Conservation (phyloP, 1,140 invertebrate species). For the Euwallacea fornicatus region DNA sequence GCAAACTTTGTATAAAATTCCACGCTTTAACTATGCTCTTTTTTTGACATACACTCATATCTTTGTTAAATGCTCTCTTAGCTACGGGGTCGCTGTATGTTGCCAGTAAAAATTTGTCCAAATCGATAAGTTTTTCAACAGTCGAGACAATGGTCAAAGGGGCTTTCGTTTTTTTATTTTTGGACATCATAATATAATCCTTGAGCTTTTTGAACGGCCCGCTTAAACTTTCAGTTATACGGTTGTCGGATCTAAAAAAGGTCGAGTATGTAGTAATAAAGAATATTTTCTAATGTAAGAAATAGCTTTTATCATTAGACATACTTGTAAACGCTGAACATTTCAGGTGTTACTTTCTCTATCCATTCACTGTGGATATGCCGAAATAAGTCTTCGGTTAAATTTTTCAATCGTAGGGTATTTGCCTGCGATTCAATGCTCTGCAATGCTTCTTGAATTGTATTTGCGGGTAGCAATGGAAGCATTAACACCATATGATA, state of each 20-base stretch:
- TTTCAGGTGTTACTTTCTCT: conserved; percentile 45
- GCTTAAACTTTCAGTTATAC: conserved; percentile 50
- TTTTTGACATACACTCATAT: conserved; percentile 47
- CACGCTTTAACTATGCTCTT: conserved; percentile 49
- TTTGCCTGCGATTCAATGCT: conserved; percentile 46
- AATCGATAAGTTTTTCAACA: conserved; percentile 48
- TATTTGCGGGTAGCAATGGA: conserved; percentile 48
- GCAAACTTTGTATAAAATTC: conserved; percentile 48
- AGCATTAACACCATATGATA: conserved; percentile 50
- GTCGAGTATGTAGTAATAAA: neutral
- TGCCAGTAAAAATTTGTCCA: conserved; percentile 42
- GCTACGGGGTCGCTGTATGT: conserved; percentile 35
- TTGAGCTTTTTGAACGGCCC: conserved; percentile 48
- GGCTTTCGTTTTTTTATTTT: conserved; percentile 41
- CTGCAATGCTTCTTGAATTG: conserved; percentile 45
- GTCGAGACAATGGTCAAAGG: conserved; percentile 35
- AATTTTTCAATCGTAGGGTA: conserved; percentile 31
- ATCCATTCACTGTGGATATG: conserved; percentile 47
- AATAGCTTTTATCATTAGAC: neutral
- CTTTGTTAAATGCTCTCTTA: conserved; percentile 45
- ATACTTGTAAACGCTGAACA: conserved; percentile 47
- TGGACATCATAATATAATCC: conserved; percentile 44
- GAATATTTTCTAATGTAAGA: neutral
- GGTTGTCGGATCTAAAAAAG: conserved; percentile 42
- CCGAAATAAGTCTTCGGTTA: conserved; percentile 40